These are phyloP conservation scores for Erythrocercus mccallii DNA, from an alignment of 2,113 vertebrate genomes.

Conservation along the genomic window DNA sequence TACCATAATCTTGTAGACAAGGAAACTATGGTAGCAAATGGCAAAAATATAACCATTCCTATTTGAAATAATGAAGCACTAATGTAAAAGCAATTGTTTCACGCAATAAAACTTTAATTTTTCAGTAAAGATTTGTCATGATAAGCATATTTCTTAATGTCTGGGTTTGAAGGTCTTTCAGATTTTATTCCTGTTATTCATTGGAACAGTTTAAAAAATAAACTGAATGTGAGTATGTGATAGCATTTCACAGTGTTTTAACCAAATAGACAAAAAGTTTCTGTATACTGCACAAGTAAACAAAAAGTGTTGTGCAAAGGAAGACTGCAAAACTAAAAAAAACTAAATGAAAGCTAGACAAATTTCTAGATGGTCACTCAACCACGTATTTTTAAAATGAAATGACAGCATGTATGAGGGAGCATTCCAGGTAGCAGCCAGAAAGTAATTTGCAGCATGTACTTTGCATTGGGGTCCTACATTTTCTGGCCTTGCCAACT, in stretches of 20 bases:
- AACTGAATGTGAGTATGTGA: not conserved
- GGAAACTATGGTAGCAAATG: not conserved
- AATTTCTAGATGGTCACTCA: not conserved
- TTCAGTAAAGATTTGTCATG: slow-evolving; percentile 28
- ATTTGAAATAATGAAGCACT: slow-evolving; percentile 5
- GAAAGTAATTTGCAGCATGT: not conserved
- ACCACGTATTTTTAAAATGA: not conserved
- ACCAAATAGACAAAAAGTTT: not conserved
- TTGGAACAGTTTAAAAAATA: not conserved
- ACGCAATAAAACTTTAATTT: slow-evolving; percentile 53
- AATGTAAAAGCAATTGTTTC: slow-evolving; percentile 48
- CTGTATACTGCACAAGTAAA: not conserved
- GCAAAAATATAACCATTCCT: not conserved
- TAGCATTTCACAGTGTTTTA: not conserved
- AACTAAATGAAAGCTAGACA: not conserved
- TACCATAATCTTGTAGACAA: not conserved
- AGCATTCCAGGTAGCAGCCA: not conserved
- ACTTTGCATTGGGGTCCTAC: not conserved
- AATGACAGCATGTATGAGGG: not conserved
- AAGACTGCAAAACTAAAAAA: not conserved
- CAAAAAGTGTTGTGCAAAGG: not conserved
- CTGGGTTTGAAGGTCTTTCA: not conserved
- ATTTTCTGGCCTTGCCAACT: not conserved
- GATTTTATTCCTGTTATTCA: not conserved
- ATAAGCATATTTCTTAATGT: not conserved